Conservation (phyloP, 1,140 invertebrate species). For the Pemphigus obesinymphae region DNA sequence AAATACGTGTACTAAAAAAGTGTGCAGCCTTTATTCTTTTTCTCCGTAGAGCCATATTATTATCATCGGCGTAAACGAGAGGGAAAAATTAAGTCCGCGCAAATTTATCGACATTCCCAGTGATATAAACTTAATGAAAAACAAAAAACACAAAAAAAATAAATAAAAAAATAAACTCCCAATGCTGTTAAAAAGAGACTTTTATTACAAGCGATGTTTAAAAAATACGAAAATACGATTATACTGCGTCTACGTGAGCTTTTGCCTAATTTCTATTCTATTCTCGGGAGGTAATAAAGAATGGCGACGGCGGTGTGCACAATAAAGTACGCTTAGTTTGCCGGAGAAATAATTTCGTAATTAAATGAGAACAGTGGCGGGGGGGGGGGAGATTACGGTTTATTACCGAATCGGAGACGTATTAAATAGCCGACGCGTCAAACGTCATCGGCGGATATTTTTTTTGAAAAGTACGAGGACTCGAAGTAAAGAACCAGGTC, state of each 20-base stretch:
- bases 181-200: constrained; percentile 31
- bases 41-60: not conserved
- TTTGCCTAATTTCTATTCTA: constrained; percentile 35
- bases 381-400: not conserved
- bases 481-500: no score
- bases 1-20: constrained; percentile 26
- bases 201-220: constrained; percentile 31
- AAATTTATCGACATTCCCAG: constrained; percentile 35
- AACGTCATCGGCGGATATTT: not conserved
- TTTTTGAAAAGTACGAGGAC: no score
- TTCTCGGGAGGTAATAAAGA: constrained; percentile 28
- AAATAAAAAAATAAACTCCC: no score
- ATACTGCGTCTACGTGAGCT: constrained; percentile 33
- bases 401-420: not conserved
- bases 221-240: constrained; percentile 14
- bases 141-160: not conserved
- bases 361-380: not conserved
- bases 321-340: constrained; percentile 37
- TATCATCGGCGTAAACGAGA: constrained; percentile 22
- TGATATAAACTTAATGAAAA: constrained; percentile 42
- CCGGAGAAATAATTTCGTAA: constrained; percentile 27
- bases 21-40: not conserved
- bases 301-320: not conserved
- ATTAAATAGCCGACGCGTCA: not conserved
- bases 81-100: constrained; percentile 36